Evolutionary conservation across 2,888 invertebrate genomes (phyloP).

Genomic region (Petrolisthes manimaculis): DNA sequence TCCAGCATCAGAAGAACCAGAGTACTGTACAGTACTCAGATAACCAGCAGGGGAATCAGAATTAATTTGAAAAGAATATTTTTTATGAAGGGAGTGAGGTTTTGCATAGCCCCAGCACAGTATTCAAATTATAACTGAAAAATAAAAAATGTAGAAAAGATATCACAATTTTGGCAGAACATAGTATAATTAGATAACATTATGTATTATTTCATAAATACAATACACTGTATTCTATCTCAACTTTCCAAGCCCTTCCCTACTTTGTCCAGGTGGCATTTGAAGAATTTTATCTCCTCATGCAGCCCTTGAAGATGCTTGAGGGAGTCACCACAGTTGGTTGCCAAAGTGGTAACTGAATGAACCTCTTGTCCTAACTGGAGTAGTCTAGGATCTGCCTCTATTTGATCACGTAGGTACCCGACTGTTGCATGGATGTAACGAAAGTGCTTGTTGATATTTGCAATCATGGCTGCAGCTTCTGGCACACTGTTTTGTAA

Average conservation of each 20-base stretch:
- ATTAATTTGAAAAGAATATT: too few species aligned
- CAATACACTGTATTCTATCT: too few species aligned
- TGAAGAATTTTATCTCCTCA: slow-evolving; percentile 59
- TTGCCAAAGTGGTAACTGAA: slow-evolving; percentile 39
- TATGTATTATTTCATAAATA: background rate
- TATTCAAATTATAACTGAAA: too few species aligned
- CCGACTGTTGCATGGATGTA: slow-evolving; percentile 70
- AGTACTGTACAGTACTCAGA: too few species aligned
- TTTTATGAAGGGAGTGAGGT: too few species aligned
- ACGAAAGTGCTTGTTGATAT: slow-evolving; percentile 70
- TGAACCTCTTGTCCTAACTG: slow-evolving; percentile 67
- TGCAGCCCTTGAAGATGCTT: slow-evolving; percentile 32
- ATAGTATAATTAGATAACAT: background rate
- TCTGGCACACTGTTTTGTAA: slow-evolving; percentile 69
- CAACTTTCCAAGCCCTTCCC: background rate
- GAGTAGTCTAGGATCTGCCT: slow-evolving; percentile 68
- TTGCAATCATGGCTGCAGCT: slow-evolving; percentile 70
- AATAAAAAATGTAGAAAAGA: too few species aligned
- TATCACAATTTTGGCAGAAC: background rate
- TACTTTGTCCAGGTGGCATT: slow-evolving; percentile 57
- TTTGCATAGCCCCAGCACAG: too few species aligned
- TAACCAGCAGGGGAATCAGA: too few species aligned
- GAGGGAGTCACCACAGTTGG: slow-evolving; percentile 38
- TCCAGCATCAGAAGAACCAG: too few species aligned
- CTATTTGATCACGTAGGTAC: slow-evolving; percentile 70